A percentile compares a stretch with the other conserved stretches of the same genome.
These are phyloP conservation scores for Mesoclemmys tuberculata DNA, from an alignment of 2,113 vertebrate species.

Conservation along the genomic window DNA sequence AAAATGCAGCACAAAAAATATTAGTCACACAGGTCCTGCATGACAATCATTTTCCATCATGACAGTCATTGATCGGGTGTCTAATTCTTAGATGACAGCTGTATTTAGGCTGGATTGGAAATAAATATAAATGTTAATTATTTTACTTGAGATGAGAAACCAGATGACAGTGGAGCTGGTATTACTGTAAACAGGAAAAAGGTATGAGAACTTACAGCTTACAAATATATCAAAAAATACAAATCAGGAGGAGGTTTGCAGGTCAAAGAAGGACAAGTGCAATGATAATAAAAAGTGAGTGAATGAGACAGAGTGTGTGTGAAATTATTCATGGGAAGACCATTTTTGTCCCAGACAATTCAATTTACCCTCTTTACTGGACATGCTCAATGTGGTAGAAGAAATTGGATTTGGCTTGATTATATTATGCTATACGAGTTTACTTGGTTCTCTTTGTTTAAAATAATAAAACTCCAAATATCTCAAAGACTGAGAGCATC, in stretches of 20 bases:
- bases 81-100: neutral
- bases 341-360: neutral
- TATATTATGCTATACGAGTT: neutral
- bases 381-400: neutral
- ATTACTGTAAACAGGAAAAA: constrained; percentile 32
- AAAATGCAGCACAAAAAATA: neutral
- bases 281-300: neutral
- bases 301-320: neutral
- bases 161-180: constrained; percentile 5
- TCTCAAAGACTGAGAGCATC: neutral
- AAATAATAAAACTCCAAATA: neutral
- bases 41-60: neutral
- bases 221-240: constrained; percentile 20
- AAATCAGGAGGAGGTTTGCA: neutral
- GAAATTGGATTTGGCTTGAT: neutral
- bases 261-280: constrained; percentile 3
- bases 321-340: neutral
- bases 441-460: neutral
- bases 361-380: neutral
- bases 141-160: constrained; percentile 29
- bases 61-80: neutral
- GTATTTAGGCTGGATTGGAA: constrained; percentile 12
- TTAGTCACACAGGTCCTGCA: neutral
- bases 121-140: constrained; percentile 31
- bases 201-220: constrained; percentile 8